Evolutionary conservation across 2,888 invertebrate species (phyloP), one percentile per base, ranked within the genome.

Genomic region (Patella caerulea): DNA sequence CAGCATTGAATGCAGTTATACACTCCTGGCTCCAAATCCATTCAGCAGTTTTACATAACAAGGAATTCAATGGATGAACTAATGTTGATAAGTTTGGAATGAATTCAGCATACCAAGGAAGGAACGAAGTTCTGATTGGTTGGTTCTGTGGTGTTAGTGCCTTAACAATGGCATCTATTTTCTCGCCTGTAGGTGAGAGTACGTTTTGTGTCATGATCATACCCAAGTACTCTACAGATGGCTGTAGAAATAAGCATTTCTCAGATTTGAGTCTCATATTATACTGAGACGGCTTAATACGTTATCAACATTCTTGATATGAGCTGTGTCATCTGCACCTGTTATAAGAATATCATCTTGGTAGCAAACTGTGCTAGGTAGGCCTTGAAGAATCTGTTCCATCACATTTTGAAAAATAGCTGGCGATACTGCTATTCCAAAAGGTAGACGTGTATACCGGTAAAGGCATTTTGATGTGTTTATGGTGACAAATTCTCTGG

Each of bases 21-120:
- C 79, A 79, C 2, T 59, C 53, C 5, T 15, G 55, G 14, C 74
- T 34, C 77, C 77, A 77, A n/a, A 52, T 54, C 71, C 77, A 59
- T 17, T 17, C 17, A 9, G 7, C 19, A 19, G 17, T 69, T n/a
- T 69, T 59, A 52, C 70, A 15, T n/a, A 75, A 19, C 55, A 76
- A 53, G 7, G 65, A 19, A 52, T 78, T 55, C 15, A 78, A 45
- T 19, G 78, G 76, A 14, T 65, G 17, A 54, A 78, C 54, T 9
- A 76, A 12, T 7, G 73, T 73, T 53, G 76, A 53, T 34, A 75
- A 54, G 15, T 45, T 55, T 45, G 55, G 55, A 12, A 76, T 34
- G 52, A 76, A 76, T 78, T 72, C 34, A 78, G 17, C 45, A 78
- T 24, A 12, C 76, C 78, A 17, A 73, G 45, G 53, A 73, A 69